phyloP scores from a whole-genome alignment of 1,140 invertebrate genomes.

The Drosophila pectinifera region DNA sequence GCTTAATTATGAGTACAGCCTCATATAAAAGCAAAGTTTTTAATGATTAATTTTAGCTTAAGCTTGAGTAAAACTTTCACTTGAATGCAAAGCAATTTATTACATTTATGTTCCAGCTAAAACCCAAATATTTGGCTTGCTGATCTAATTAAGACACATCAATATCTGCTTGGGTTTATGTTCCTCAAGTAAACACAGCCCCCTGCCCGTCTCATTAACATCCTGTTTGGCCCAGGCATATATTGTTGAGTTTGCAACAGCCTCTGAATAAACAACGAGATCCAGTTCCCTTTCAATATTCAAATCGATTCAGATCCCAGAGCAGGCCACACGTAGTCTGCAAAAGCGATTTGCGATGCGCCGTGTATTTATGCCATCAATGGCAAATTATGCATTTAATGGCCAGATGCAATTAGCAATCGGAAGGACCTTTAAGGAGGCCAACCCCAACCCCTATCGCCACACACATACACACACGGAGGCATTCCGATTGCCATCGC shows the following conservation, averaged over 20 bases:
- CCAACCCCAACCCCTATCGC: neutral
- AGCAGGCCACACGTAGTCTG: slow-evolving; percentile 30
- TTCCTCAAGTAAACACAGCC: neutral
- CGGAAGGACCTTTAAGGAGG: slow-evolving; percentile 18
- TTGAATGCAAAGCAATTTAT: too few relatives aligned
- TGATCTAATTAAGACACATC: slow-evolving; percentile 14
- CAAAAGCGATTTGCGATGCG: slow-evolving; percentile 42
- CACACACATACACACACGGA: neutral
- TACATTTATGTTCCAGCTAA: neutral
- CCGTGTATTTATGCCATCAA: slow-evolving; percentile 35
- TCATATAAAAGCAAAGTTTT: too few relatives aligned
- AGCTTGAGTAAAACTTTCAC: too few relatives aligned
- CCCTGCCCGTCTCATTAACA: neutral
- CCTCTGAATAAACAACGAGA: slow-evolving; percentile 27
- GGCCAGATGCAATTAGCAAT: slow-evolving; percentile 46
- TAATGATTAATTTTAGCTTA: too few relatives aligned
- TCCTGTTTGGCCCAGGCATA: neutral
- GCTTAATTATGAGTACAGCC: too few relatives aligned
- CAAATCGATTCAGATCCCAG: slow-evolving; percentile 37
- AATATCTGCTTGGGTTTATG: neutral
- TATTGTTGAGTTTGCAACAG: slow-evolving; percentile 10
- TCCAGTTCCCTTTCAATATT: slow-evolving; percentile 34
- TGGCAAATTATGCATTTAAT: slow-evolving; percentile 51
- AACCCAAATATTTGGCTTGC: neutral
- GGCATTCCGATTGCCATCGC: slow-evolving; percentile 13